Percentiles rank a stretch among this genome's conserved stretches.
Conservation (phyloP, 2,888 invertebrate genomes). For the Eurois occulta region DNA sequence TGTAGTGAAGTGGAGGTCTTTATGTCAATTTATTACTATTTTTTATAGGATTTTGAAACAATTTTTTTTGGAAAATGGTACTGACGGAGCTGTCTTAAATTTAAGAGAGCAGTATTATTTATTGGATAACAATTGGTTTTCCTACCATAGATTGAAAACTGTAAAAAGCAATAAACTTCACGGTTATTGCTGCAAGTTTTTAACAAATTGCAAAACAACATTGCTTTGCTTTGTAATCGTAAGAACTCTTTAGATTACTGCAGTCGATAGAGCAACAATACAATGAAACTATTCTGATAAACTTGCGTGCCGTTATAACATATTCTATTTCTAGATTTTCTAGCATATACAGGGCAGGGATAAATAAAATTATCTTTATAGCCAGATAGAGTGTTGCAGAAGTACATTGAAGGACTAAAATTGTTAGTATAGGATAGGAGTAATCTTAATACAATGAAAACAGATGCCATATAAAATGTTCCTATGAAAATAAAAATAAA, state of each 20-base stretch:
- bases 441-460: conserved; percentile 18
- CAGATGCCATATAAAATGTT: conserved; percentile 1
- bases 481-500: background rate
- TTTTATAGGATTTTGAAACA: background rate
- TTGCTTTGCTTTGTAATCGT: conserved; percentile 11
- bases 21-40: conserved; percentile 10
- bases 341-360: conserved; percentile 10
- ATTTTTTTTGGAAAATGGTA: background rate
- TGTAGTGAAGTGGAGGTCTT: background rate
- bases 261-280: conserved; percentile 46
- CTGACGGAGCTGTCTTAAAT: background rate
- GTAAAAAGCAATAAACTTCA: conserved; percentile 45
- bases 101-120: background rate
- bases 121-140: background rate
- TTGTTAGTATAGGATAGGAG: conserved; percentile 11
- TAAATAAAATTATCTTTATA: conserved; percentile 43
- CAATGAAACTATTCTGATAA: conserved; percentile 39
- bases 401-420: conserved; percentile 16
- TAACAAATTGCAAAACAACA: background rate
- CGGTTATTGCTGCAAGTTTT: conserved; percentile 41
- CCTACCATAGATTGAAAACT: background rate
- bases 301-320: conserved; percentile 36
- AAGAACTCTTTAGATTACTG: conserved; percentile 45
- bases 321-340: too few species aligned
- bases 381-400: conserved; percentile 21